Percentiles rank a stretch among this genome's conserved stretches.
phyloP scores from a whole-genome alignment of 2,797 vertebrate genomes.

The Hoplostethus atlanticus region DNA sequence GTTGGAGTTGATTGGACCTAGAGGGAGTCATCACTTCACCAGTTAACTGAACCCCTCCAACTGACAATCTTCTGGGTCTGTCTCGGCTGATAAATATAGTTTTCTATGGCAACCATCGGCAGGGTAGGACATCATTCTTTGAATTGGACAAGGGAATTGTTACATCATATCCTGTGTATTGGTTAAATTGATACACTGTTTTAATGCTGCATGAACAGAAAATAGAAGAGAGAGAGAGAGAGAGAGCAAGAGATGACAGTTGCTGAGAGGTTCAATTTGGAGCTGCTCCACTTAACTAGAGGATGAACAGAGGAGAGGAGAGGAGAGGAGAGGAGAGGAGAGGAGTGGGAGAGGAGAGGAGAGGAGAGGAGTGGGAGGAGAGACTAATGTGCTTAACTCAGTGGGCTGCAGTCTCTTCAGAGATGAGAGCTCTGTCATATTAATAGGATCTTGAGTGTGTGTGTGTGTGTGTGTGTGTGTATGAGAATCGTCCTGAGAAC shows the following conservation, averaged over 20 bases:
- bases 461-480: conserved; percentile 16
- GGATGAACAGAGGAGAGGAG: conserved; percentile 65
- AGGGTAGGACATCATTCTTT: too few species aligned
- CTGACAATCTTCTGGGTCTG: conserved; percentile 37
- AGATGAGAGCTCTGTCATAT: conserved; percentile 46
- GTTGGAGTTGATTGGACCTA: not conserved
- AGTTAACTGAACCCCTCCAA: conserved; percentile 36
- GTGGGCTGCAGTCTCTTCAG: conserved; percentile 41
- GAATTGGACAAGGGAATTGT: too few species aligned
- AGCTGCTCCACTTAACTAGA: conserved; percentile 72
- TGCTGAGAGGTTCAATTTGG: conserved; percentile 67
- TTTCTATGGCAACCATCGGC: conserved; percentile 6
- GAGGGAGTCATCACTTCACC: conserved; percentile 22
- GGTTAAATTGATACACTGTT: conserved; percentile 35
- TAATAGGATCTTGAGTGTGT: conserved; percentile 30
- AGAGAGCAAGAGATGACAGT: conserved; percentile 51
- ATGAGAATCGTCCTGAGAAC: not conserved
- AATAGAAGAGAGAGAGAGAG: conserved; percentile 41
- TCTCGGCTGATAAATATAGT: conserved; percentile 50
- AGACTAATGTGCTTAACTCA: conserved; percentile 47
- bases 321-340: conserved; percentile 60
- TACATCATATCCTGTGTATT: too few species aligned
- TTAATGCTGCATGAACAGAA: conserved; percentile 58
- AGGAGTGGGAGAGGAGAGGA: conserved; percentile 58
- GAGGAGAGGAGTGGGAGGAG: conserved; percentile 51